phyloP scores from a whole-genome alignment of 2,797 vertebrate genomes.

The Ceryle rudis region DNA sequence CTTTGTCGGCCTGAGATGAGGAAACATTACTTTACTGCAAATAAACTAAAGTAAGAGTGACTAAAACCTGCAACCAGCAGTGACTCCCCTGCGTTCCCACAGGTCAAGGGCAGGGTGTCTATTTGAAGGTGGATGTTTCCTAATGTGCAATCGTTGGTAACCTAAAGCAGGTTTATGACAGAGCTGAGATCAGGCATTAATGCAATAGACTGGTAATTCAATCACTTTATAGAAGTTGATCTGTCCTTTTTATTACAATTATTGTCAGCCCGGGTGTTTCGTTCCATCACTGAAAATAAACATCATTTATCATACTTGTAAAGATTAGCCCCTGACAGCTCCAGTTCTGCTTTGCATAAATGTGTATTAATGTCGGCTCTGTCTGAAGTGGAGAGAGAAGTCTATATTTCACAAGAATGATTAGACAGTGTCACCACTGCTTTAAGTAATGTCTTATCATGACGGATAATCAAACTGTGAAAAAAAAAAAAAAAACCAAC shows the following conservation, averaged over 20 bases:
- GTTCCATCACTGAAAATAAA: constrained; percentile 98
- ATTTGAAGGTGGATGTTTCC: constrained; percentile 84
- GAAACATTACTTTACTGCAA: not conserved
- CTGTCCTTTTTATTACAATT: constrained; percentile 98
- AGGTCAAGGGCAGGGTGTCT: constrained; percentile 82
- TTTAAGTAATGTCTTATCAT: constrained; percentile 84
- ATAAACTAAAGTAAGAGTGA: not conserved
- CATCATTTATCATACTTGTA: constrained; percentile 98
- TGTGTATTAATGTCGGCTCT: constrained; percentile 86
- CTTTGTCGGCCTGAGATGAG: not conserved
- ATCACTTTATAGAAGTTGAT: constrained; percentile 94
- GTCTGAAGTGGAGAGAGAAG: constrained; percentile 79
- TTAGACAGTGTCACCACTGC: constrained; percentile 84
- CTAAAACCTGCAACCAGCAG: not conserved
- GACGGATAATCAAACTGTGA: constrained; percentile 79
- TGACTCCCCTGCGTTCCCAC: not conserved
- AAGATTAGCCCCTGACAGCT: constrained; percentile 95
- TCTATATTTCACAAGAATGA: constrained; percentile 86
- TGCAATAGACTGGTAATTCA: constrained; percentile 97
- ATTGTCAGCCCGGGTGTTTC: constrained; percentile 93
- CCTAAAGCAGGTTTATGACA: constrained; percentile 78
- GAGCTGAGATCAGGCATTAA: constrained; percentile 85
- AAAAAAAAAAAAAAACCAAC: constrained; percentile 35
- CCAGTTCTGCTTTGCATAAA: constrained; percentile 91
- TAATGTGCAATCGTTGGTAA: constrained; percentile 64